Evolutionary conservation across 2,797 vertebrate species (phyloP).

Genomic region (Fistularia commersonii): DNA sequence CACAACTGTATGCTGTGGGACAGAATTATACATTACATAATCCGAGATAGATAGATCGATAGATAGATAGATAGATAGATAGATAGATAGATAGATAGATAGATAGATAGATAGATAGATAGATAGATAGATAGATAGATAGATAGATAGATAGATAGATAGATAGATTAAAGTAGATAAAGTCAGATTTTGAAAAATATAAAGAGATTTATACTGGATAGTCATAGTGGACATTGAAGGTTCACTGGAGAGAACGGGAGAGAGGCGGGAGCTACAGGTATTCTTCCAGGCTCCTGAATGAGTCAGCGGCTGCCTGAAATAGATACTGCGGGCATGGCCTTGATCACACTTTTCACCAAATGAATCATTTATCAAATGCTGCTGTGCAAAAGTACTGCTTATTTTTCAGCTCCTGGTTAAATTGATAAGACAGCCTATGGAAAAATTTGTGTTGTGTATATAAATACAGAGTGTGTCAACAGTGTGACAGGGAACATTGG

Average conservation of each 20-base stretch:
- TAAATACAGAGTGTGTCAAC: constrained; percentile 64
- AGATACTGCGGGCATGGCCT: constrained; percentile 66
- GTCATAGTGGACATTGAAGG: constrained; percentile 26
- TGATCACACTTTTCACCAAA: constrained; percentile 70
- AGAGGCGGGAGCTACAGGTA: constrained; percentile 48
- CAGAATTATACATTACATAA: no score
- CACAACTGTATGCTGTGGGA: constrained; percentile 8
- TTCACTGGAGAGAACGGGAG: constrained; percentile 41
- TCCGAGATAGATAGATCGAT: background rate
- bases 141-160: background rate
- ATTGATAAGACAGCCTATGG: constrained; percentile 66
- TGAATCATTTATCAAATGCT: constrained; percentile 73
- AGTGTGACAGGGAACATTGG: constrained; percentile 55
- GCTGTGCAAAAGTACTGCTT: constrained; percentile 48
- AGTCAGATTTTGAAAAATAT: constrained; percentile 1
- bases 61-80: background rate
- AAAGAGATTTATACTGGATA: constrained; percentile 1
- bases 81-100: constrained; percentile 1
- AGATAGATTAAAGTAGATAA: constrained; percentile 1
- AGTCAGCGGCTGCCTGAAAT: constrained; percentile 70
- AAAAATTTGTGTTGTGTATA: constrained; percentile 52
- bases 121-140: constrained; percentile 1
- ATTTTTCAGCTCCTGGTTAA: constrained; percentile 67
- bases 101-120: constrained; percentile 5
- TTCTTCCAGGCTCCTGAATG: constrained; percentile 52